Evolutionary conservation across 2,797 vertebrate genomes (phyloP), one percentile per base, ranked within the genome.

Genomic region (Coregonus ussuriensis): DNA sequence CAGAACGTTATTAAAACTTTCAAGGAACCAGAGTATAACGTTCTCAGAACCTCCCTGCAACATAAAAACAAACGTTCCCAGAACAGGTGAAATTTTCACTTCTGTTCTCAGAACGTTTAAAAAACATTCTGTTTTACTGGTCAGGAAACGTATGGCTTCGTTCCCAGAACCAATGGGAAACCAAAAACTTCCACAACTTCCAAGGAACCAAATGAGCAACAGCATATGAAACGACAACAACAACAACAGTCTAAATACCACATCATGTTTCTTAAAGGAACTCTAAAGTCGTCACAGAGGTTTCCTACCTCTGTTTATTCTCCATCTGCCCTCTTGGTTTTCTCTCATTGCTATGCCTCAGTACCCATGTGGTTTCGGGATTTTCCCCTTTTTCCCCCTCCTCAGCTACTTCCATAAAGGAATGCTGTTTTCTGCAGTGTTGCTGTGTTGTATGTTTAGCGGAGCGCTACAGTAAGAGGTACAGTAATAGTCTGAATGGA

Each of bases 151-250:
- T 9, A 47, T 47, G 41, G 41, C 41, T 47, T 2, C 41, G 41
- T 11, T 47, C 41, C 41, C 7, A 47, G 41, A 47, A 47, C 7
- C 41, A 47, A 47, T 47, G 41, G 41, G 41, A 11, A 47, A 47
- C 0, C 41, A 47, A 47, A 47, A 47, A 9, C 41, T 3, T 9
- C 41, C 9, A 47, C 41, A 47, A 47, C 41, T 47, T 2, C 4
- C 41, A 47, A 47, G 41, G 41, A 47, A 47, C 76, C 53, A 71
- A 72, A 78, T 59, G 29, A 59, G 6, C 71, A 56, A 29, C 9
- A 74, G 53, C 18, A 47, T 47, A 47, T 47, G 41, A 47, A 47
- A 71, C 4, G 21, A 51, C 69, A n/a, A 4, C 7, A 9, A 33
- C 5, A 35, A 33, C 5, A 35, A 15, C 6, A 29, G 9, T 16